These are phyloP conservation scores for Musca vetustissima DNA, from an alignment of 1,140 invertebrate species.

Conservation along the genomic window DNA sequence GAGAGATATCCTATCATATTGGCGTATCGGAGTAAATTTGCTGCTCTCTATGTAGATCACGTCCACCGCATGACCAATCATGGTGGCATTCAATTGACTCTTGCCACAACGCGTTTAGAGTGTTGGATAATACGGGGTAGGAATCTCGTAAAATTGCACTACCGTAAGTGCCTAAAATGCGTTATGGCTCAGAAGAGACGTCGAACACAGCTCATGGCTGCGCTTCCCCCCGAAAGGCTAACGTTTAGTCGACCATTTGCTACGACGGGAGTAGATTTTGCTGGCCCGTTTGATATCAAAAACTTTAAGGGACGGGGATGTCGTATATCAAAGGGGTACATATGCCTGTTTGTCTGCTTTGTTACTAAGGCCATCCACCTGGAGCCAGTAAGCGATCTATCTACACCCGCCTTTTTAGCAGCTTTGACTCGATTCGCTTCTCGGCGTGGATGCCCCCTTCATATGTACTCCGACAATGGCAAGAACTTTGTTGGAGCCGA, in stretches of 20 bases:
- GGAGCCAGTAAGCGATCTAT: neutral
- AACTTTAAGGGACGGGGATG: conserved; percentile 25
- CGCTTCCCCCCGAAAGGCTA: conserved; percentile 32
- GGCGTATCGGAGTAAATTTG: neutral
- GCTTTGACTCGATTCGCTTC: conserved; percentile 48
- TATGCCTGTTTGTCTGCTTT: conserved; percentile 51
- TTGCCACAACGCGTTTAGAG: neutral
- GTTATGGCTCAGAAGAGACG: neutral
- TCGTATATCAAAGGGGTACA: conserved; percentile 42
- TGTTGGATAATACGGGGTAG: conserved; percentile 9
- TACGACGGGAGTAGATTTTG: neutral
- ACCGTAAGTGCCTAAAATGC: neutral
- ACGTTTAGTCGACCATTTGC: neutral
- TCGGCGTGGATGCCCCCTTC: conserved; percentile 30
- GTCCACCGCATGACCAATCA: neutral
- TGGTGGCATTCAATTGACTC: conserved; percentile 3
- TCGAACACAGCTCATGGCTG: conserved; percentile 6
- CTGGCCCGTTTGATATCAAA: conserved; percentile 38
- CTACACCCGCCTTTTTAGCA: conserved; percentile 50
- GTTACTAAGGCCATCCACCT: conserved; percentile 35
- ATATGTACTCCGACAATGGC: conserved; percentile 29
- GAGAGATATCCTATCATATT: too few relatives aligned
- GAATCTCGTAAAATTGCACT: neutral
- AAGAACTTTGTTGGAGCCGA: conserved; percentile 36
- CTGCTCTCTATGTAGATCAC: neutral